Evolutionary conservation across 64 coral and sea anemone species (phyloP).

Genomic region (Actinia equina): DNA sequence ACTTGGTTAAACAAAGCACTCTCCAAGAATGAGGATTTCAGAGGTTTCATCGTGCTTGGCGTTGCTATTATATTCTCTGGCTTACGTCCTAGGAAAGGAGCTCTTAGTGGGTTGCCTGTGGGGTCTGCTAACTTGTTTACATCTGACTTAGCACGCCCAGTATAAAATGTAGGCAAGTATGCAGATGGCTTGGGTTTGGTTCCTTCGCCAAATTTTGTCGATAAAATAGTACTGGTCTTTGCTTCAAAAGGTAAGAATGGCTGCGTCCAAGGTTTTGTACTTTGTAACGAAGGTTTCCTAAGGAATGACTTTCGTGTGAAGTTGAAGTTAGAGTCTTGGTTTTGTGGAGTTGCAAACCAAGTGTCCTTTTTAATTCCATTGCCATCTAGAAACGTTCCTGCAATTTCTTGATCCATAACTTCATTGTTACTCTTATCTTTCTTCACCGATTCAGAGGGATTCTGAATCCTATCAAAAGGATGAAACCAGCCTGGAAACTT

Average conservation of each 20-base stretch:
- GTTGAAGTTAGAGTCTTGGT: not conserved
- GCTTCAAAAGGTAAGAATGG: not conserved
- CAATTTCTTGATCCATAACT: not conserved
- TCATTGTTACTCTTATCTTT: not conserved
- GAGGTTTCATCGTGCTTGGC: not conserved
- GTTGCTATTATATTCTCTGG: not conserved
- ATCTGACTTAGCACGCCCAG: not conserved
- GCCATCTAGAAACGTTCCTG: not conserved
- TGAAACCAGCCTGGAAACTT: not conserved
- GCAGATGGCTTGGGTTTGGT: not conserved
- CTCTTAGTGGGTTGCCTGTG: not conserved
- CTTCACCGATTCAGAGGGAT: not conserved
- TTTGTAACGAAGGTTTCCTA: not conserved
- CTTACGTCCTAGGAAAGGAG: not conserved
- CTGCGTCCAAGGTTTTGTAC: not conserved
- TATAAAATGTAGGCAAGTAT: not conserved
- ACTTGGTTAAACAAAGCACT: constrained; percentile 9
- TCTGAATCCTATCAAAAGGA: not conserved
- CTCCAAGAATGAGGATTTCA: constrained; percentile 2
- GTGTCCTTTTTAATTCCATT: not conserved
- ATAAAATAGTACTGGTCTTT: not conserved
- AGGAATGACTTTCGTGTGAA: not conserved
- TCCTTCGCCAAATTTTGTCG: not conserved
- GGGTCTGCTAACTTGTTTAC: not conserved
- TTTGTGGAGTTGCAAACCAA: not conserved